These are phyloP conservation scores for Schlechtendalia chinensis DNA, from an alignment of 1,140 invertebrate genomes.

Conservation along the genomic window DNA sequence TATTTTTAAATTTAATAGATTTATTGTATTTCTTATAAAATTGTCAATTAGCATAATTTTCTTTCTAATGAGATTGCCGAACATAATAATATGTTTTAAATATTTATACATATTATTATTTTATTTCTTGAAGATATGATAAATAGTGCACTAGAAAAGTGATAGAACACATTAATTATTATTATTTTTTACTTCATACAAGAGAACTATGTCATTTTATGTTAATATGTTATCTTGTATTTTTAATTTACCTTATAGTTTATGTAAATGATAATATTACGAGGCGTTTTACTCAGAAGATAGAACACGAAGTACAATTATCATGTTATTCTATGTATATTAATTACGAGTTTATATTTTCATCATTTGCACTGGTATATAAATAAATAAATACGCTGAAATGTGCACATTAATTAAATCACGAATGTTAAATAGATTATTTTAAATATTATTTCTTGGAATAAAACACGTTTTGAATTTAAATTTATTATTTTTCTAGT, in stretches of 20 bases:
- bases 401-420: background rate
- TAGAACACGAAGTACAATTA: background rate
- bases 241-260: background rate
- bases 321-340: constrained; percentile 6
- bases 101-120: background rate
- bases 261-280: constrained; percentile 1
- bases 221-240: background rate
- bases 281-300: background rate
- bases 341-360: background rate
- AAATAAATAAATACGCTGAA: background rate
- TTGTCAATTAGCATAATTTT: no score
- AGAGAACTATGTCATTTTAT: background rate
- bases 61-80: no score
- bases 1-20: no score
- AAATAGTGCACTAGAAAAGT: background rate
- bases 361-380: background rate
- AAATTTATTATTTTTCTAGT: background rate
- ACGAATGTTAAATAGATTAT: background rate
- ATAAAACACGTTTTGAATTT: background rate
- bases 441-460: background rate
- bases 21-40: no score
- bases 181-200: background rate
- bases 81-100: background rate
- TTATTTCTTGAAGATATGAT: background rate
- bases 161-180: background rate